phyloP scores from a whole-genome alignment of 2,113 vertebrate species.

The Neomonachus schauinslandi region DNA sequence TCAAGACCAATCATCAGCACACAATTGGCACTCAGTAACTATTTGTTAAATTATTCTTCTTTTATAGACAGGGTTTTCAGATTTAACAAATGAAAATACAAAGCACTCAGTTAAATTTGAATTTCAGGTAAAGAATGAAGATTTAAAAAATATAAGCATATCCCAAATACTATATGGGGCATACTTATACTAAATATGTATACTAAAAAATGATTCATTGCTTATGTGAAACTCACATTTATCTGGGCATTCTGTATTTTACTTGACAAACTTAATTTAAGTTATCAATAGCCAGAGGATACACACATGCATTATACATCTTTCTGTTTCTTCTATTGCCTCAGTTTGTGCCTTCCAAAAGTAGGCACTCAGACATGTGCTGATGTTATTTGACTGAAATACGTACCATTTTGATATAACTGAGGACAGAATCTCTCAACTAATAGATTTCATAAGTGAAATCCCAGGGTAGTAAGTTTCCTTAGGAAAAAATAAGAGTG shows the following conservation, averaged over 20 bases:
- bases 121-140: slow-evolving; percentile 16
- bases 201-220: background rate
- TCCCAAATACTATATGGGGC: background rate
- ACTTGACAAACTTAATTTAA: background rate
- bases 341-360: background rate
- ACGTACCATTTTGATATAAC: background rate
- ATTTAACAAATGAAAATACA: slow-evolving; percentile 19
- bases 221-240: slow-evolving; percentile 45
- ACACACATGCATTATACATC: background rate
- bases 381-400: slow-evolving; percentile 38
- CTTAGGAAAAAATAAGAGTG: slow-evolving; percentile 2
- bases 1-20: background rate
- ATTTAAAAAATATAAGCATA: background rate
- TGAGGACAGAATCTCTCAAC: background rate
- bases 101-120: background rate
- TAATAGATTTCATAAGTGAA: slow-evolving; percentile 53
- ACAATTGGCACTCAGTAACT: background rate
- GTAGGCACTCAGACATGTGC: background rate
- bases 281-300: background rate
- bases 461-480: background rate
- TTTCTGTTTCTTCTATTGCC: background rate
- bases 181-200: background rate
- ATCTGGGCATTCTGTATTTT: slow-evolving; percentile 14
- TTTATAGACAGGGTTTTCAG: background rate
- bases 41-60: slow-evolving; percentile 22